Evolutionary conservation across 2,113 vertebrate species (phyloP), one percentile per base, ranked within the genome.

Genomic region (Pyxicephalus adspersus): DNA sequence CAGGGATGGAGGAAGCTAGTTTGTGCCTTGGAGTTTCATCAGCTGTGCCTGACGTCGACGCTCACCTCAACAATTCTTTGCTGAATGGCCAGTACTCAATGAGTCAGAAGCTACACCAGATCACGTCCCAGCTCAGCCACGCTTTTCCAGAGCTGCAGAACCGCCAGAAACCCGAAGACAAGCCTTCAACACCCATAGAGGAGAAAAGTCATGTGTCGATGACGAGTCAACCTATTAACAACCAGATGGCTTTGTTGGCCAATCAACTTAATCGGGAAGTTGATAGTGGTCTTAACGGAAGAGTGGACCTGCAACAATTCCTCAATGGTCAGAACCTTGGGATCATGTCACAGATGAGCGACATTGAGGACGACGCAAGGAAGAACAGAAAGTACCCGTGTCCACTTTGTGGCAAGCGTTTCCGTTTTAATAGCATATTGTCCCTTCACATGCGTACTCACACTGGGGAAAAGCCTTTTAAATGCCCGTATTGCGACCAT

Each of bases 321-420:
- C 91, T 99, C 55, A 99, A 98, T 0, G 98, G 98, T 58, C 98
- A 99, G 86, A 99, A 99, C 88, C 90, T 99, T 50, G 97, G 97
- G 85, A 99, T 99, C 67, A 99, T 99, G 96, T 99, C 98, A 60
- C 97, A 99, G 88, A 99, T 99, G 97, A 99, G 96, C 0, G 97
- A 98, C 84, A 99, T 98, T 4, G 97, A 99, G 91, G 98, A 99
- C 1, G 98, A 99, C 0, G 96, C 98, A 64, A 95, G 97, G 81
- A 99, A 98, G 86, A 98, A 98, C 87, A 93, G 97, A 7, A 99
- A 99, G 90, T 99, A 99, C 86, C 98, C 97, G 0, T 99, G 98
- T 86, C 97, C 97, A 0, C 89, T 99, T 11, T 99, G 98, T 15
- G 98, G 98, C 83, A 99, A 99, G 81, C 96, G 98, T 70, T 99